Evolutionary conservation across 2,888 invertebrate species (phyloP).

Genomic region (Rhamnusium bicolor): DNA sequence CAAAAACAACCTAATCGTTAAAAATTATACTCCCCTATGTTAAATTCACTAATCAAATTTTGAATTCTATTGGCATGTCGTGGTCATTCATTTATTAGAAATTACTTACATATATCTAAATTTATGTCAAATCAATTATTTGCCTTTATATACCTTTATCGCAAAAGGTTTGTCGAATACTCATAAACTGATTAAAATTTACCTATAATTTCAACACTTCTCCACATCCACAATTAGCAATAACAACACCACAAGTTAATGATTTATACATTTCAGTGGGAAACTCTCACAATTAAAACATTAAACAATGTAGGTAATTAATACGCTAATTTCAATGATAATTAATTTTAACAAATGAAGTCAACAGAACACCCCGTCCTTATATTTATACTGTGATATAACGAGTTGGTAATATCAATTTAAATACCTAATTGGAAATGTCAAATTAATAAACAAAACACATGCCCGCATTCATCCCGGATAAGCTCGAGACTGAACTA

Average conservation of each 20-base stretch:
- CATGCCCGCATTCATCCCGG: conserved; percentile 7
- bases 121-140: neutral
- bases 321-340: neutral
- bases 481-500: conserved; percentile 9
- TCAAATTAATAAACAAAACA: conserved; percentile 6
- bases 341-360: neutral
- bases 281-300: neutral
- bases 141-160: neutral
- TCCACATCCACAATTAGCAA: neutral
- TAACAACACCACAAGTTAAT: neutral
- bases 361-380: neutral
- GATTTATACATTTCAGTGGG: neutral
- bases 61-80: neutral
- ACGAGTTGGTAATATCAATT: conserved; percentile 11
- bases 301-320: conserved; percentile 9
- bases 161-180: neutral
- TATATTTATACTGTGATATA: conserved; percentile 1
- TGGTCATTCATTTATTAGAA: neutral
- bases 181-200: neutral
- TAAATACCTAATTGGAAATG: conserved; percentile 6
- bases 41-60: too few species aligned
- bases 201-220: neutral
- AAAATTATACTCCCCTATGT: too few species aligned
- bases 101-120: too few species aligned
- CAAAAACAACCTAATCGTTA: too few species aligned